Evolutionary conservation across 2,888 invertebrate species (phyloP), one percentile per base, ranked within the genome.

Genomic region (Papilio gigon): DNA sequence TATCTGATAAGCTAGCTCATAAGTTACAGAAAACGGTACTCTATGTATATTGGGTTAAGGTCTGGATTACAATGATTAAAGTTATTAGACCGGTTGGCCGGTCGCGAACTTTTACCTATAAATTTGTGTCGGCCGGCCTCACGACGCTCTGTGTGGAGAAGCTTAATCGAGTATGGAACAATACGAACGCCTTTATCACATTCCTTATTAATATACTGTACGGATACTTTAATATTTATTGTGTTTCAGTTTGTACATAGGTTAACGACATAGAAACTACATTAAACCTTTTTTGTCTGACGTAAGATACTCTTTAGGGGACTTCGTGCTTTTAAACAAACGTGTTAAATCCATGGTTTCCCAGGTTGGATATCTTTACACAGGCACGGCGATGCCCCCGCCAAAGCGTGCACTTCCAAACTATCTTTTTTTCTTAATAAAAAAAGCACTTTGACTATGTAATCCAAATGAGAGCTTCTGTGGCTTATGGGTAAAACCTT

Each of bases 21-120:
- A 71, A 72, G 73, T 71, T 75, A 73, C 78, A 77, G 76, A 76
- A 89, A 80, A 82, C 75, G 81, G 82, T 77, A 83, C 83, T 80
- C 75, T 89, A 84, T 77, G 69, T 35, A 70, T 71, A 71, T 37
- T 70, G 76, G 71, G 71, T 75, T 88, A 88, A 76, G 82, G 87
- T 78, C 75, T 77, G 76, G 81, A 87, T 85, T 81, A 76, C 75
- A 74, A 76, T 79, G 75, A 27, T 72, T 14, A 65, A 61, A 47
- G 75, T 68, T 70, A 62, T 78, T 77, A 76, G 81, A 90, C 90
- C 89, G 90, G 90, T 91, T 86, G 79, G 85, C 73, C 85, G 89
- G 90, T 90, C 90, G 91, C 92, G 92, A 92, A 92, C 92, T 92
- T 91, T 92, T 91, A 90, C 92, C 91, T 92, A 92, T 92, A 92